Evolutionary conservation across 2,113 vertebrate species (phyloP), one percentile per base, ranked within the genome.

Genomic region (Hystrix brachyura): DNA sequence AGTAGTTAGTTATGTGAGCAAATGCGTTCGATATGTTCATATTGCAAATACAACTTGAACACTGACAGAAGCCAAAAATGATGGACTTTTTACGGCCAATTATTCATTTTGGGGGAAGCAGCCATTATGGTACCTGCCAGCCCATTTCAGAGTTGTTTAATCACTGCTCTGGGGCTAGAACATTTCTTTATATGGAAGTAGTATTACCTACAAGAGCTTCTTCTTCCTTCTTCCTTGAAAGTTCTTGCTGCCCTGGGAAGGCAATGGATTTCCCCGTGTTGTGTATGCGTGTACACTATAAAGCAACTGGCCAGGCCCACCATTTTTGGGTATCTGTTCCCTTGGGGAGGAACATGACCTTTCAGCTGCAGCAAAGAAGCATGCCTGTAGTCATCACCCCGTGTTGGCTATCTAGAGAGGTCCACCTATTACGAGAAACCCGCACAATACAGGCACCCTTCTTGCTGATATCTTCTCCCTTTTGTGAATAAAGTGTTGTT

Each of bases 11-110:
- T 60, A 79, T 27, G 12, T 96, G 76, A 92, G 23, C 57, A 90
- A 97, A 25, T 93, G 95, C 93, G 92, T 53, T 78, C 46, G 74
- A 81, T 89, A 92, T 53, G 34, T 86, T 79, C 59, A n/a, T 85
- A 82, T 71, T 46, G 15, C 55, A 93, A 83, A 94, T 84, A 34
- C 13, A 93, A 67, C 91, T 74, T 81, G 57, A 87, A 82, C 5
- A 79, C 12, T 15, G 34, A 87, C 29, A 93, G 92, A 96, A 95
- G 82, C 76, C 80, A 84, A 25, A 87, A 95, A 82, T 96, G 90
- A 96, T 92, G 74, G 17, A 43, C 94, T 92, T 94, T 91, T 74
- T 38, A 82, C 38, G 38, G 1, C 18, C 21, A 34, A 11, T 85
- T 91, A 55, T 25, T 90, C 7, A 27, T 57, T 38, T 5, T 23